Base-by-base conservation (phyloP, 1,140 invertebrate species). In the Drosophila simulans region DNA sequence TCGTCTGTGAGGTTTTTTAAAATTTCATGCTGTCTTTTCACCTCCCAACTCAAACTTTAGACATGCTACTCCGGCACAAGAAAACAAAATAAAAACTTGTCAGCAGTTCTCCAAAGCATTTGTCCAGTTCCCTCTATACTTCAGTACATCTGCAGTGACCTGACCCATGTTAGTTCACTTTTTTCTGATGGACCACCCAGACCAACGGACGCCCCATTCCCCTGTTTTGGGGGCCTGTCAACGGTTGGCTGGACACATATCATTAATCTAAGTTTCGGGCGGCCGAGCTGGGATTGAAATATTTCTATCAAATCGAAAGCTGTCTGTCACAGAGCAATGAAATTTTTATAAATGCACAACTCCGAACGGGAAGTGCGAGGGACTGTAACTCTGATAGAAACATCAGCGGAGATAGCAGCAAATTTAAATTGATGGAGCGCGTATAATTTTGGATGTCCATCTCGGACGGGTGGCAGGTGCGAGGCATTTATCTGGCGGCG, bases 241-340 rank as follows among this genome's bases (percentile, higher is more conserved):
- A 71, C 84, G 62, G 57, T 49, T 40, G 54, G 64, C 69, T 83
- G 65, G 70, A 83, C 74, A 76, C 42, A 54, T 54, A 84, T 84
- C 84, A 88, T 88, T 88, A 88, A 88, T 88, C 84, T 86, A 80
- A 77, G 66, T 75, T 69, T 82, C 79, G 68, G 59, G 49, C 53
- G 55, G 53, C 68, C 46, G 46, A 35, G 60, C 79, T 70, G 70
- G 75, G 65, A 86, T 84, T 89, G 84, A 88, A 88, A 88, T 88
- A 89, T 88, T 88, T 89, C 81, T 84, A 88, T 88, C 84, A 89
- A 88, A 88, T 88, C 84, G 80, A 88, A 88, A 88, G 84, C 84
- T 88, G 80, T 89, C 84, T 88, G 84, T 88, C 84, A 88, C 84
- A 88, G 73, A 84, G 72, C 84, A 88, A 89, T 84, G 76, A 84